phyloP scores from a whole-genome alignment of 2,113 vertebrate species.

The Cricetomys ansorgei region DNA sequence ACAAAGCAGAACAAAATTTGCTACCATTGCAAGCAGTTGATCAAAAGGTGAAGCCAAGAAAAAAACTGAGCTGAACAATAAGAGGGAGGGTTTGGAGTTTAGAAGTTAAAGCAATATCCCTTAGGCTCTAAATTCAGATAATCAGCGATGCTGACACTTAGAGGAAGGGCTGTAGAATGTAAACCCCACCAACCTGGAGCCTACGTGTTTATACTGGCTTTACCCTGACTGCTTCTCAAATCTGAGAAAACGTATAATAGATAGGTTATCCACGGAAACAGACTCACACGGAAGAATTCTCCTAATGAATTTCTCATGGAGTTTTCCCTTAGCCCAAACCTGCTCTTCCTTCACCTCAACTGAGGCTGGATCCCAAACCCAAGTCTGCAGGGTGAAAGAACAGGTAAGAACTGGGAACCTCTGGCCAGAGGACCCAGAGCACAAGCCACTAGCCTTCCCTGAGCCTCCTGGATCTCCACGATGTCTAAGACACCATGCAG shows the following conservation, averaged over 20 bases:
- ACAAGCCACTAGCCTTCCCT: neutral
- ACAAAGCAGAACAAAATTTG: constrained; percentile 71
- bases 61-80: constrained; percentile 1
- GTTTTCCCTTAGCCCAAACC: neutral
- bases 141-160: neutral
- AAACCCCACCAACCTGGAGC: neutral
- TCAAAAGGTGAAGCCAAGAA: constrained; percentile 39
- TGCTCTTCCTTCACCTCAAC: neutral
- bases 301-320: neutral
- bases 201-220: neutral
- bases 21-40: constrained; percentile 46
- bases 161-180: neutral
- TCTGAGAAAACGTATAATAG: neutral
- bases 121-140: constrained; percentile 39
- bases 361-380: neutral
- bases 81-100: neutral
- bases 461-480: neutral
- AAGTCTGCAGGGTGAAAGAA: neutral
- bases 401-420: neutral
- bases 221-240: neutral
- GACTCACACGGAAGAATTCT: neutral
- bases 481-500: neutral
- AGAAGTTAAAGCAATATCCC: neutral
- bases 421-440: neutral
- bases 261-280: neutral